Percentiles rank a stretch among this genome's conserved stretches.
phyloP scores from a whole-genome alignment of 2,888 invertebrate species.

The Erannis defoliaria region DNA sequence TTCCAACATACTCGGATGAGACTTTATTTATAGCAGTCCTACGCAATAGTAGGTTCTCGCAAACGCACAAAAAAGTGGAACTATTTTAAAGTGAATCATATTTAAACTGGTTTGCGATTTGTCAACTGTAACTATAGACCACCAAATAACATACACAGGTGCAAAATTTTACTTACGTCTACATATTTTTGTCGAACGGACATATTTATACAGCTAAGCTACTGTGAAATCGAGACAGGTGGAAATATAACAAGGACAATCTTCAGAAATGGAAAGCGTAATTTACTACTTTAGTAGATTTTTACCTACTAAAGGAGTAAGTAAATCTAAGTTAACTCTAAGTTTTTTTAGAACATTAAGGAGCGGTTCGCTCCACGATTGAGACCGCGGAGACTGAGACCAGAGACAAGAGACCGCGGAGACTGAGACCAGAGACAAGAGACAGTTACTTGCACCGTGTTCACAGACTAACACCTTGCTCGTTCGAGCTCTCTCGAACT shows the following conservation, averaged over 20 bases:
- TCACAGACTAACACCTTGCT: too few species aligned
- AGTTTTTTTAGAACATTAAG: too few species aligned
- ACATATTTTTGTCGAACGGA: conserved; percentile 3
- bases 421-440: too few species aligned
- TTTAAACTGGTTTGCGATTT: conserved; percentile 2
- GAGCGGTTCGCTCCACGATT: too few species aligned
- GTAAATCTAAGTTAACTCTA: too few species aligned
- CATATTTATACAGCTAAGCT: not conserved
- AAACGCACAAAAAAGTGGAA: conserved; percentile 13
- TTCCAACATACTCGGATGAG: not conserved
- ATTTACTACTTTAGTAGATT: too few species aligned
- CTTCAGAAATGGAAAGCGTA: too few species aligned
- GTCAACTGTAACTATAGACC: not conserved
- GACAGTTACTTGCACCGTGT: too few species aligned
- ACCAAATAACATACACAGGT: not conserved
- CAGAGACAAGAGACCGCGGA: too few species aligned
- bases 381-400: too few species aligned
- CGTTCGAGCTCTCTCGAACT: too few species aligned
- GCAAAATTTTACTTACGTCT: not conserved
- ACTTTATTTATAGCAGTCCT: not conserved
- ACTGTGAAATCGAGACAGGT: not conserved
- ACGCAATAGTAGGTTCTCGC: conserved; percentile 11
- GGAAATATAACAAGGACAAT: not conserved
- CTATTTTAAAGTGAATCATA: conserved; percentile 2
- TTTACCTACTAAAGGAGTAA: too few species aligned